Conservation (phyloP, 2,888 invertebrate genomes). For the Sylvicola cinctus region DNA sequence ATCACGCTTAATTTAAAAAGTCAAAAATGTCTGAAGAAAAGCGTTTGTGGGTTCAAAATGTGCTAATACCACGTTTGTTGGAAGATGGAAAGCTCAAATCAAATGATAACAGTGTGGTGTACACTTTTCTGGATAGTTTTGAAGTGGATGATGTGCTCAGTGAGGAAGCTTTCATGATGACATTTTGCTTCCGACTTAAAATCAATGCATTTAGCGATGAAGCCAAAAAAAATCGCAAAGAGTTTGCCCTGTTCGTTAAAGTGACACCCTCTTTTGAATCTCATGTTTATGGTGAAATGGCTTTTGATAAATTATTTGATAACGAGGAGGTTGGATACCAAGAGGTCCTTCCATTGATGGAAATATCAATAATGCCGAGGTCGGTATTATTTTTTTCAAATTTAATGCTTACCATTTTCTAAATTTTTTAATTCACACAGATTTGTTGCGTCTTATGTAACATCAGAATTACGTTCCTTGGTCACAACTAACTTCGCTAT, state of each 20-base stretch:
- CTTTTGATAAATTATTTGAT: conserved; percentile 15
- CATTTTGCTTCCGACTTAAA: conserved; percentile 15
- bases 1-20: too few relatives aligned
- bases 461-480: conserved; percentile 5
- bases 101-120: too few relatives aligned
- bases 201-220: conserved; percentile 8
- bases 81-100: too few relatives aligned
- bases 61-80: too few relatives aligned
- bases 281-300: conserved; percentile 13
- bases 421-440: too few relatives aligned
- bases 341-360: conserved; percentile 8
- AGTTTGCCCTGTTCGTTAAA: too few relatives aligned
- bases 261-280: conserved; percentile 7
- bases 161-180: conserved; percentile 18
- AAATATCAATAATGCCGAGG: conserved; percentile 10
- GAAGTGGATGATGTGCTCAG: conserved; percentile 12
- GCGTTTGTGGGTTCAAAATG: too few relatives aligned
- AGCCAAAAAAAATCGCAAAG: too few relatives aligned
- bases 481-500: conserved; percentile 18
- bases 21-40: too few relatives aligned
- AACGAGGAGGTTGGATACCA: conserved; percentile 20
- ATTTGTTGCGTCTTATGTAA: too few relatives aligned
- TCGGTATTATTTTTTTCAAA: not conserved
- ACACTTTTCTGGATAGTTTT: not conserved
- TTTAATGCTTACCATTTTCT: too few relatives aligned